These are phyloP conservation scores for Oryzias sinensis DNA, from an alignment of 2,797 vertebrate genomes.

Conservation along the genomic window DNA sequence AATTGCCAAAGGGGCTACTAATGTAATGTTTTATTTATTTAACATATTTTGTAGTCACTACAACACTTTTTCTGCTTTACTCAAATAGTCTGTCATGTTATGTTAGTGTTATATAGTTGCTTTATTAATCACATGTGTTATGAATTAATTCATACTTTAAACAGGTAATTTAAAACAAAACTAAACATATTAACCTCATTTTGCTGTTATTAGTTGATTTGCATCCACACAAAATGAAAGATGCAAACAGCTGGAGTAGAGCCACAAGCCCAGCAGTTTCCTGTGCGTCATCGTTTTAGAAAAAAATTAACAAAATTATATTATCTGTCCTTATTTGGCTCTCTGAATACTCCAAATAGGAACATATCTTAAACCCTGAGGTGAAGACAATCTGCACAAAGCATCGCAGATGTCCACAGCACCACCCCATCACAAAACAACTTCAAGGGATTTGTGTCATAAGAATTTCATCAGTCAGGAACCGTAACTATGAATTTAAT, in stretches of 20 bases:
- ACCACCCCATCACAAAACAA: slow-evolving; percentile 36
- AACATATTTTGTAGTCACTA: slow-evolving; percentile 39
- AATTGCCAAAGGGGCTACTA: slow-evolving; percentile 27
- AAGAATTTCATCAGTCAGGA: slow-evolving; percentile 48
- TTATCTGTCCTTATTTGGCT: slow-evolving; percentile 7
- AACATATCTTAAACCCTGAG: slow-evolving; percentile 13
- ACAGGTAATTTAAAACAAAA: slow-evolving; percentile 16
- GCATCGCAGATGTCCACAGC: slow-evolving; percentile 42
- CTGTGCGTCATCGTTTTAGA: no score
- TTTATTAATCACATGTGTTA: slow-evolving; percentile 15
- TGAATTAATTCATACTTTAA: slow-evolving; percentile 31
- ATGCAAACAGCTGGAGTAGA: neutral
- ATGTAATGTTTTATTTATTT: slow-evolving; percentile 33
- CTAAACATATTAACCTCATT: slow-evolving; percentile 17
- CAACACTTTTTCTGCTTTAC: slow-evolving; percentile 25
- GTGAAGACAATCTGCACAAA: slow-evolving; percentile 30
- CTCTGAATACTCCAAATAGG: slow-evolving; percentile 20
- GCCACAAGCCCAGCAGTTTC: neutral
- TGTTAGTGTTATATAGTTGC: slow-evolving; percentile 41
- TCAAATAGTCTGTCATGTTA: slow-evolving; percentile 39
- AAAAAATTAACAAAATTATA: no score
- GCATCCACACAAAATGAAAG: neutral
- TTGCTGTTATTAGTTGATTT: slow-evolving; percentile 9
- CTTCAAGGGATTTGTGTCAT: slow-evolving; percentile 45
- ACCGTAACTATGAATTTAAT: slow-evolving; percentile 45